These are phyloP conservation scores for Drosophila neotestacea DNA, from an alignment of 2,888 invertebrate genomes.

Conservation along the genomic window DNA sequence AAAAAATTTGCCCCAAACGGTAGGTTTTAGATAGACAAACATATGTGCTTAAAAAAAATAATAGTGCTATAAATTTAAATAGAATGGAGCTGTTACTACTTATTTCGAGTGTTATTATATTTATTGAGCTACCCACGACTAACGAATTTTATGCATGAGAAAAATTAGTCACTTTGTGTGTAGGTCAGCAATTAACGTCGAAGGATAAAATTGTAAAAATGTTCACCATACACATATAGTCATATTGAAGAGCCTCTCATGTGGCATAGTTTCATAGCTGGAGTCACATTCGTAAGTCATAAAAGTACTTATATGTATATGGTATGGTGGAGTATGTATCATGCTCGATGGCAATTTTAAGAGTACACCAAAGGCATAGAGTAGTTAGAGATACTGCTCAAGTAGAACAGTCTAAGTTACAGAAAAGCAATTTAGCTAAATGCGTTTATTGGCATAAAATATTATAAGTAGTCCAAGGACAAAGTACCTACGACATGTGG, in stretches of 20 bases:
- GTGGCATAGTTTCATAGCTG: slow-evolving; percentile 1
- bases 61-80: too few relatives aligned
- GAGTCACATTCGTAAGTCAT: slow-evolving; percentile 29
- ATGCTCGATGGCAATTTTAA: slow-evolving; percentile 29
- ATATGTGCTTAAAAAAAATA: too few relatives aligned
- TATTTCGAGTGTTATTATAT: background rate
- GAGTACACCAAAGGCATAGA: slow-evolving; percentile 10
- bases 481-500: background rate
- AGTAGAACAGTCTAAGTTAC: slow-evolving; percentile 12
- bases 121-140: slow-evolving; percentile 11
- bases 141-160: slow-evolving; percentile 21
- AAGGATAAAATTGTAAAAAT: slow-evolving; percentile 22
- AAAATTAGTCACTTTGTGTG: slow-evolving; percentile 69
- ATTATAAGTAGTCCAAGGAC: slow-evolving; percentile 47
- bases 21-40: too few relatives aligned
- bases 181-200: slow-evolving; percentile 71
- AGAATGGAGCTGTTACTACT: too few relatives aligned
- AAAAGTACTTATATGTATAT: slow-evolving; percentile 24
- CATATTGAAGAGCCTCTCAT: background rate
- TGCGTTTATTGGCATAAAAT: slow-evolving; percentile 71
- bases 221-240: background rate
- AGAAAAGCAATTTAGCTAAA: slow-evolving; percentile 66
- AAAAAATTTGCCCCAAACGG: too few relatives aligned
- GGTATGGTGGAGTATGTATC: background rate
- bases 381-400: slow-evolving; percentile 4